A percentile compares a stretch with the other conserved stretches of the same genome.
These are phyloP conservation scores for Microcebus griseorufus DNA, from an alignment of 2,113 vertebrate species.

Conservation along the genomic window DNA sequence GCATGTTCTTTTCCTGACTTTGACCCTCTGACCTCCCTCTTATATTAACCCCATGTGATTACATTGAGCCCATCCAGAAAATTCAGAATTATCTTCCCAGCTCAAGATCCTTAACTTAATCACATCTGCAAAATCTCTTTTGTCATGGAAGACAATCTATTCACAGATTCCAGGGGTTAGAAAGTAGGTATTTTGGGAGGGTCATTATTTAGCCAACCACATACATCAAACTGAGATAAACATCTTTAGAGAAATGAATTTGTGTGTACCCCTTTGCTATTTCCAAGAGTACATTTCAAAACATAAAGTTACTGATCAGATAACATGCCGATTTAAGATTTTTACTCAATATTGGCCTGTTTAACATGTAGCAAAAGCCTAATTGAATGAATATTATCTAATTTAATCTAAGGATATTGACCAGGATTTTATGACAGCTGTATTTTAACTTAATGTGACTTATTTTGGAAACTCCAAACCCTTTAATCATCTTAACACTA, in stretches of 20 bases:
- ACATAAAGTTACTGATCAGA: not conserved
- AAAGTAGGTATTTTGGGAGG: not conserved
- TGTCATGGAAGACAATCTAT: not conserved
- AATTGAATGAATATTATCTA: not conserved
- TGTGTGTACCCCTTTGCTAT: not conserved
- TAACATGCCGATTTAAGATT: not conserved
- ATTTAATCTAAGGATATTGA: not conserved
- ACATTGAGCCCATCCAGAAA: not conserved
- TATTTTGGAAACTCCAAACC: not conserved
- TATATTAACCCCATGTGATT: not conserved
- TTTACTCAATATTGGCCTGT: not conserved
- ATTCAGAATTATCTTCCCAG: not conserved
- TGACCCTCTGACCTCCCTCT: not conserved
- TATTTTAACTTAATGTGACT: slow-evolving; percentile 26
- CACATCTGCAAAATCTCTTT: not conserved
- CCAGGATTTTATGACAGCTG: not conserved
- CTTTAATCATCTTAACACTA: not conserved
- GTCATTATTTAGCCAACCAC: not conserved
- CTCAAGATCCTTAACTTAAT: not conserved
- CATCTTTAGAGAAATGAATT: not conserved
- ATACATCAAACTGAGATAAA: not conserved
- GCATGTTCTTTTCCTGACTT: not conserved
- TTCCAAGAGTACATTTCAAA: not conserved
- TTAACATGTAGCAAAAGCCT: not conserved
- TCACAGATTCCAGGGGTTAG: not conserved